Evolutionary conservation across 1,140 invertebrate species (phyloP).

Genomic region (Drosophila suzukii): DNA sequence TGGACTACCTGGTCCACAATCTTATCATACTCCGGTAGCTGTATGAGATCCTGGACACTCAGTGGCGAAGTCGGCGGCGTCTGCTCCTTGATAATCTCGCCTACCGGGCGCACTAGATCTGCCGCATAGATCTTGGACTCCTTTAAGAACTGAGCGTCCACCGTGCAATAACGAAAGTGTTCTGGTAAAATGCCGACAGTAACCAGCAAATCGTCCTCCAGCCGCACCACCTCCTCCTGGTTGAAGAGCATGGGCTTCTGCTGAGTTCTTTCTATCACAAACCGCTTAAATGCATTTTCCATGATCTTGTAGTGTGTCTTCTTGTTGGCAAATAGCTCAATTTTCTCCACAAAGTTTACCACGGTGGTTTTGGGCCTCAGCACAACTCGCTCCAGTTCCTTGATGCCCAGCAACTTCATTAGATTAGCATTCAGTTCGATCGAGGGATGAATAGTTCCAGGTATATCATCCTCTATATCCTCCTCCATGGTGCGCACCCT

Average conservation of each 20-base stretch:
- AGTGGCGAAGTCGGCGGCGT: constrained; percentile 69
- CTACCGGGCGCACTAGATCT: constrained; percentile 84
- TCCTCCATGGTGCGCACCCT: constrained; percentile 60
- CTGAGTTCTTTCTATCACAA: constrained; percentile 86
- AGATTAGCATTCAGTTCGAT: constrained; percentile 81
- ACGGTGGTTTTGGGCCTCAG: constrained; percentile 73
- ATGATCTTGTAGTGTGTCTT: constrained; percentile 85
- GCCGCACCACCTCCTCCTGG: constrained; percentile 86
- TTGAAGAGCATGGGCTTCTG: constrained; percentile 87
- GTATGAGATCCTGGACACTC: constrained; percentile 85
- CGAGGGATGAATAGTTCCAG: constrained; percentile 70
- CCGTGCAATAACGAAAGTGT: constrained; percentile 86
- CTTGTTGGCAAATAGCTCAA: constrained; percentile 86
- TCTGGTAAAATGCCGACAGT: constrained; percentile 87
- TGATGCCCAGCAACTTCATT: constrained; percentile 76
- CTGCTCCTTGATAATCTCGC: constrained; percentile 84
- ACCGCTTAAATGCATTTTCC: constrained; percentile 86
- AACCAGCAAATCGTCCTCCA: constrained; percentile 85
- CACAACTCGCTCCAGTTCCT: constrained; percentile 74
- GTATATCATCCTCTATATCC: constrained; percentile 46
- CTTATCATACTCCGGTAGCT: constrained; percentile 76
- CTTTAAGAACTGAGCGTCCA: constrained; percentile 87
- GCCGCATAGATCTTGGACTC: constrained; percentile 86
- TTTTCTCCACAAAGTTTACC: constrained; percentile 84
- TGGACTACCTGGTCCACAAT: constrained; percentile 76